A percentile compares a stretch with the other conserved stretches of the same genome.
Conservation (phyloP, 2,888 invertebrate species). For the Alsophila aescularia region DNA sequence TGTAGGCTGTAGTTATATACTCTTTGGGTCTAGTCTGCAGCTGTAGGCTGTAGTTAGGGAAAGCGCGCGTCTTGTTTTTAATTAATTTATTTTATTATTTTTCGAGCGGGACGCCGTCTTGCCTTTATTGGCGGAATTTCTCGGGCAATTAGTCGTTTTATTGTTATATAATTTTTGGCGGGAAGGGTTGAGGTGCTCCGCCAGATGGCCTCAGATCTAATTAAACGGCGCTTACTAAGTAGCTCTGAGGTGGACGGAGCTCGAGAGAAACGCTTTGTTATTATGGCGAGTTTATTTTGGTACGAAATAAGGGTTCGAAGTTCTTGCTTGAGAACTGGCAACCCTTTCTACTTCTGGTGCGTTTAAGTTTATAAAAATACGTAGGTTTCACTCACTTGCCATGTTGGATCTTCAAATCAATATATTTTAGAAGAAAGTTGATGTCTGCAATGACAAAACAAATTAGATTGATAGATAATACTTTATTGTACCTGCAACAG, state of each 20-base stretch:
- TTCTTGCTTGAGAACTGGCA: background rate
- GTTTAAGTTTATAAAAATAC: too few species aligned
- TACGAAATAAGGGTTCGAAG: constrained; percentile 3
- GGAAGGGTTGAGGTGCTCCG: constrained; percentile 71
- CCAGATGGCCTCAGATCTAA: constrained; percentile 50
- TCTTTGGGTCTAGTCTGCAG: background rate
- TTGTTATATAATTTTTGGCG: constrained; percentile 82
- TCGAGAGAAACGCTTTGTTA: constrained; percentile 23
- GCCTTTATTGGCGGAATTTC: constrained; percentile 80
- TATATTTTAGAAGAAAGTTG: too few species aligned
- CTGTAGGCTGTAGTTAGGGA: background rate
- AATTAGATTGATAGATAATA: too few species aligned
- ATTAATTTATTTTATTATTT: constrained; percentile 85
- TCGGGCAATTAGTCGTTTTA: constrained; percentile 83
- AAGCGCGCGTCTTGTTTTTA: constrained; percentile 70
- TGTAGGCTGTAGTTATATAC: too few species aligned
- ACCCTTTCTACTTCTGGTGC: too few species aligned
- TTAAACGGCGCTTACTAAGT: constrained; percentile 52
- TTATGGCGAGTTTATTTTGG: constrained; percentile 27
- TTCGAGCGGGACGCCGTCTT: constrained; percentile 67
- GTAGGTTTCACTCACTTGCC: too few species aligned
- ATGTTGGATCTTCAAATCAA: too few species aligned
- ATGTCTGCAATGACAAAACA: too few species aligned
- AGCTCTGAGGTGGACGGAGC: constrained; percentile 43
- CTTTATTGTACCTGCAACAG: too few species aligned